These are phyloP conservation scores for Cephus cinctus DNA, from an alignment of 1,140 invertebrate species.

Conservation along the genomic window DNA sequence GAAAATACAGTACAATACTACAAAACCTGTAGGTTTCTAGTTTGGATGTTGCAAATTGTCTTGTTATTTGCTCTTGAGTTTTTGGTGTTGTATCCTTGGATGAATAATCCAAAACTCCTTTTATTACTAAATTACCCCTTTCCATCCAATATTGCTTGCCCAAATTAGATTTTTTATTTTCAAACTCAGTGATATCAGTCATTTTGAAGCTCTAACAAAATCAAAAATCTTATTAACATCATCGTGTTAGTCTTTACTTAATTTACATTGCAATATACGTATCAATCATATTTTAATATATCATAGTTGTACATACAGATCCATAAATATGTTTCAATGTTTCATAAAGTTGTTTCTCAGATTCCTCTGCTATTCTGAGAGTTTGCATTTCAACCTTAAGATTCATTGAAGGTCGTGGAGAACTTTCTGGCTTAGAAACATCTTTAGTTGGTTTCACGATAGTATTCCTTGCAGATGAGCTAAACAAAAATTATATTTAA, in stretches of 20 bases:
- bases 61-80: slow-evolving; percentile 60
- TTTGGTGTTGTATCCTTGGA: slow-evolving; percentile 52
- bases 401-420: slow-evolving; percentile 13
- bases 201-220: slow-evolving; percentile 54
- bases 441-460: slow-evolving; percentile 2
- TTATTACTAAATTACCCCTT: slow-evolving; percentile 68
- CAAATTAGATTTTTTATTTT: slow-evolving; percentile 67
- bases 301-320: slow-evolving; percentile 41
- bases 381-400: slow-evolving; percentile 73
- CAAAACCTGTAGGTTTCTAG: slow-evolving; percentile 64
- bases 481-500: neutral
- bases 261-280: slow-evolving; percentile 1
- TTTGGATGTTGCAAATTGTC: slow-evolving; percentile 68
- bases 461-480: too few relatives aligned
- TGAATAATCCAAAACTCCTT: slow-evolving; percentile 69
- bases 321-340: slow-evolving; percentile 71
- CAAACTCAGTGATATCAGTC: slow-evolving; percentile 50
- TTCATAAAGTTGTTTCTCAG: slow-evolving; percentile 68
- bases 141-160: slow-evolving; percentile 73
- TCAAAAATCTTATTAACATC: too few relatives aligned
- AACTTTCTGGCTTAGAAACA: neutral
- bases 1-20: neutral
- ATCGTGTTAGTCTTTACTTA: slow-evolving; percentile 10
- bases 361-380: slow-evolving; percentile 62
- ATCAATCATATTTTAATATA: slow-evolving; percentile 1